Base-by-base conservation (phyloP, 2,888 invertebrate species). In the Calliscelio sp. region DNA sequence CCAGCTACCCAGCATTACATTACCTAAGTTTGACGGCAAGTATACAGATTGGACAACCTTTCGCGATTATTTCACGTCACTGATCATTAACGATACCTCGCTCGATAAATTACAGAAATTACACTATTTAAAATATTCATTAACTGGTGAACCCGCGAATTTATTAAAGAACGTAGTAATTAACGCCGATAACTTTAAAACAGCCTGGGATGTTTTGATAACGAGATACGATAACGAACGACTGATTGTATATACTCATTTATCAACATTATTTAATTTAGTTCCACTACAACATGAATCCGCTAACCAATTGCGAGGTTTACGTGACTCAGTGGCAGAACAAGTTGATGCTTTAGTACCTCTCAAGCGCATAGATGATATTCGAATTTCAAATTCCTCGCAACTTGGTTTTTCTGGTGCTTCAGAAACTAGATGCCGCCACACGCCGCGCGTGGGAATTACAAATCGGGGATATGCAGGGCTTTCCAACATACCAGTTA, bases 361-460 rank as follows among this genome's bases (percentile, higher is more conserved):
- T 2, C 49, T 49, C 10, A 20, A 22, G 11, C 49, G 49, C 1
- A 49, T 49, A 49, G 22, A 44, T 6, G 18, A 63, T 18, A n/a
- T 63, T 18, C 44, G 46, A 1, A 24, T 14, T 1, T 10, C 0
- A 7, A 28, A 44, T 7, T 7, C 22, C 10, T 8, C 24, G 7
- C 44, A 46, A 16, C 6, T 22, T 38, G 11, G 38, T 38, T 8
- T 38, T 38, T 38, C 38, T 11, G n/a, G n/a, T n/a, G n/a, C n/a
- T n/a, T n/a, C n/a, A n/a, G n/a, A 63, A 63, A 18, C 28, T 63
- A 28, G 46, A 63, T 46, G 0, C 18, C 25, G 16, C 41, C 16
- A 63, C 63, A 3, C 46, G 63, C 3, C 63, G 63, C 63, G 63
- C 63, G 5, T 63, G 63, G 63, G 63, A 63, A 46, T n/a, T 46